Base-by-base conservation (phyloP, 1,140 invertebrate species). In the Bombus ignitus region DNA sequence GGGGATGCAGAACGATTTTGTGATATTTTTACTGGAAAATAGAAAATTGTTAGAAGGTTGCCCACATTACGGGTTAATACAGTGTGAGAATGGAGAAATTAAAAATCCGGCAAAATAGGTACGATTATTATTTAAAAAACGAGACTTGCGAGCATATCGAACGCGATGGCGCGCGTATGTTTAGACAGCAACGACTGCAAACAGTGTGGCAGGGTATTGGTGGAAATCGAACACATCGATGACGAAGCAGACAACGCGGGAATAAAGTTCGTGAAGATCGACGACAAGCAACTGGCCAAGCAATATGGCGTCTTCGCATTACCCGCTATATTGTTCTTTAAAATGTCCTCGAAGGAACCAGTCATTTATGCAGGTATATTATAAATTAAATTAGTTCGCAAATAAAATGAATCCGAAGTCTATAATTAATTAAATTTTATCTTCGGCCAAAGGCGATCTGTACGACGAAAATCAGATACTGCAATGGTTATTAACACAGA, bases 171-270 rank as follows among this genome's bases (percentile, higher is more conserved):
- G 85, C 75, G 73, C 77, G 80, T 92, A 87, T 96, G 94, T 96
- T 97, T 95, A 98, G 98, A 98, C 95, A 98, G 98, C 96, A 97
- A 98, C 96, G 98, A 98, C 94, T 99, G 98, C 95, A 98, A 99
- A 95, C 98, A 98, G 94, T 99, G 98, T 94, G 97, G 97, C 79
- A 97, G 97, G 94, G 98, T 99, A 12, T 95, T 99, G 86, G 95
- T 96, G 13, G 98, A 99, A 93, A 97, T 99, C 78, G 98, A 99
- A 93, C 98, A 98, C 92, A 99, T 99, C 87, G 98, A 99, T 91
- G 98, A 99, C 91, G 98, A 98, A 89, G 98, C 98, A 1, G 98
- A 98, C 93, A 96, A 97, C n/a, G 98, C 98, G 65, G 98, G 98
- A 65, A 99, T 99, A 77, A 98, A 99, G 92, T 99, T 99, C 91